Evolutionary conservation across 53 echinoderm and acorn worm genomes (phyloP), one percentile per base, ranked within the genome.

Genomic region (Glandiceps talaboti): DNA sequence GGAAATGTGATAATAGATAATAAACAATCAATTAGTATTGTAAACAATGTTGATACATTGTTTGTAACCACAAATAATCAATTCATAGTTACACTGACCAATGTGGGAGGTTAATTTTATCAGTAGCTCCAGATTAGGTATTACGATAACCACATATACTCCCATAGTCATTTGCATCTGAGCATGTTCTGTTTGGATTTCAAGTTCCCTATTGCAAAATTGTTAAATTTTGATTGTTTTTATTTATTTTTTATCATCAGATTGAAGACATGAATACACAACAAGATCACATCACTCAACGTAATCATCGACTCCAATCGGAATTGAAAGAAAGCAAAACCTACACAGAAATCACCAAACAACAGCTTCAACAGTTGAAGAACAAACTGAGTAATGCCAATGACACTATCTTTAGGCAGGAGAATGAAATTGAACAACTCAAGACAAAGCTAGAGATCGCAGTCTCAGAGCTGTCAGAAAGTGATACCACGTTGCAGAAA

Each of bases 261-360:
- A 85, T 96, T 33, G 91, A 93, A 33, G 87, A 93, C 30, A 79
- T 96, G 80, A 90, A 86, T 29, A 84, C 87, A 28, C 85, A 90
- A 10, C 79, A 86, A 30, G 84, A 80, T 33, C 86, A 94, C 79
- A 76, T 88, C 73, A 91, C 91, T 45, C 85, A 86, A 33, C 87
- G 86, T 74, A 89, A 83, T 79, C 91, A 94, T 31, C 85, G 85
- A 26, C 84, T 91, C 14, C 89, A 94, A 81, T 82, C 89, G 75
- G 89, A 94, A 73, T 77, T 94, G 80, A 89, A 89, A 30, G 91
- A 94, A 78, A 81, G 83, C 72, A 85, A 82, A 77, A 94, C 91
- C 33, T 83, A 87, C 31, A 80, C 80, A 25, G 91, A 88, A 33
- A 89, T 89, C n/a, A 73, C 85, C 73, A 80, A 91, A 74, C 94